Evolutionary conservation across 2,113 vertebrate species (phyloP).

Genomic region (Ptilorrhoa leucosticta): DNA sequence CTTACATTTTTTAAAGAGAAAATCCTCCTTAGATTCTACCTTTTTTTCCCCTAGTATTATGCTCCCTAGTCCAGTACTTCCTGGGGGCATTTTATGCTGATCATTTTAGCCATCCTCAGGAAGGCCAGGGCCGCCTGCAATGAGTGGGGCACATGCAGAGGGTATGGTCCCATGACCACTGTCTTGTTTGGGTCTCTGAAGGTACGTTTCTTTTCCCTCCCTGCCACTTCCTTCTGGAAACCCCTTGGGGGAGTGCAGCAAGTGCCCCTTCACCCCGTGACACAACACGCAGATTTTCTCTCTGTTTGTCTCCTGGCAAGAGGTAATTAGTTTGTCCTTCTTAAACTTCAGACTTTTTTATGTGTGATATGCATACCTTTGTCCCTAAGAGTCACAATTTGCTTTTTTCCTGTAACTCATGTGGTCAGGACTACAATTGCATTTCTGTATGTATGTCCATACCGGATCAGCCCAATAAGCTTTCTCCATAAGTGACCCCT

Average conservation of each 20-base stretch:
- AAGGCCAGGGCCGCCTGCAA: accelerated
- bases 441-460: accelerated
- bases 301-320: not conserved
- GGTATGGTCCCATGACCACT: not conserved
- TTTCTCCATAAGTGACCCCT: not conserved
- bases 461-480: not conserved
- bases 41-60: accelerated
- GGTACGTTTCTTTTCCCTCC: not conserved
- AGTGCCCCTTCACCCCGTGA: not conserved
- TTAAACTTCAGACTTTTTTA: not conserved
- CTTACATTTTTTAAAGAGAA: not conserved
- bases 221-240: not conserved
- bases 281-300: not conserved
- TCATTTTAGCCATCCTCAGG: not conserved
- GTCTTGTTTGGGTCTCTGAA: not conserved
- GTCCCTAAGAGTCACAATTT: not conserved
- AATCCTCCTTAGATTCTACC: not conserved
- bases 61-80: accelerated
- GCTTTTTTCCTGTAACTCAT: not conserved
- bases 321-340: not conserved
- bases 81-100: not conserved
- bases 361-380: not conserved
- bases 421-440: not conserved
- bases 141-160: not conserved
- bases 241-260: accelerated